phyloP scores from a whole-genome alignment of 1,140 invertebrate genomes.

The Paraescarpia echinospica region DNA sequence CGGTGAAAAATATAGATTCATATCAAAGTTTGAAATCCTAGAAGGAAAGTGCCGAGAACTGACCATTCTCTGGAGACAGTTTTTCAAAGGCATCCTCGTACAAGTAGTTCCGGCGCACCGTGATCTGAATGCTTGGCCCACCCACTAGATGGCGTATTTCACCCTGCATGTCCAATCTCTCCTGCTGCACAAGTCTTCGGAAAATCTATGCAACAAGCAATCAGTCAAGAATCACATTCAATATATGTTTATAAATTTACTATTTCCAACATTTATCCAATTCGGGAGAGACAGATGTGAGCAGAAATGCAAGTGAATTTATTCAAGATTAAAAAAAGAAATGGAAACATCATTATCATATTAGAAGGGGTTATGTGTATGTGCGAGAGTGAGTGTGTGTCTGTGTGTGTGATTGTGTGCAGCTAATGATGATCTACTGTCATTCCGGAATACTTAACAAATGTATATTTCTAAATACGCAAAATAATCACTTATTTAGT shows the following conservation, averaged over 20 bases:
- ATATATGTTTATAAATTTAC: slow-evolving; percentile 14
- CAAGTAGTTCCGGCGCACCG: slow-evolving; percentile 84
- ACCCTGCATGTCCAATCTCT: slow-evolving; percentile 75
- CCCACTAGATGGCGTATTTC: slow-evolving; percentile 72
- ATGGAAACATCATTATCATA: not conserved
- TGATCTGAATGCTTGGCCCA: slow-evolving; percentile 76
- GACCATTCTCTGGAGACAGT: slow-evolving; percentile 82
- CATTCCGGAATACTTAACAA: not conserved
- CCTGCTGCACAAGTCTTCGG: slow-evolving; percentile 72
- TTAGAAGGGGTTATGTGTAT: not conserved
- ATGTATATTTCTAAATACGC: slow-evolving; percentile 29
- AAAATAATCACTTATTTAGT: too few relatives aligned
- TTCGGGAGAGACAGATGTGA: not conserved
- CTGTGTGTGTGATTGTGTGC: not conserved
- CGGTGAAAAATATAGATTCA: slow-evolving; percentile 1
- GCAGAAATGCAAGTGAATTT: not conserved
- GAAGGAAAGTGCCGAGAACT: not conserved
- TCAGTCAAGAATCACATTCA: slow-evolving; percentile 18
- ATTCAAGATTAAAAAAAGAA: not conserved
- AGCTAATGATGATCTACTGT: not conserved
- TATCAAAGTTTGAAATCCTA: not conserved
- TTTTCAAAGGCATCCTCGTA: slow-evolving; percentile 98
- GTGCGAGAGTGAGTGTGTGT: not conserved
- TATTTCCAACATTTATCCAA: not conserved
- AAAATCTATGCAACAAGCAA: slow-evolving; percentile 66